Evolutionary conservation across 2,888 invertebrate species (phyloP), one percentile per base, ranked within the genome.

Genomic region (Hypercompe scribonia): DNA sequence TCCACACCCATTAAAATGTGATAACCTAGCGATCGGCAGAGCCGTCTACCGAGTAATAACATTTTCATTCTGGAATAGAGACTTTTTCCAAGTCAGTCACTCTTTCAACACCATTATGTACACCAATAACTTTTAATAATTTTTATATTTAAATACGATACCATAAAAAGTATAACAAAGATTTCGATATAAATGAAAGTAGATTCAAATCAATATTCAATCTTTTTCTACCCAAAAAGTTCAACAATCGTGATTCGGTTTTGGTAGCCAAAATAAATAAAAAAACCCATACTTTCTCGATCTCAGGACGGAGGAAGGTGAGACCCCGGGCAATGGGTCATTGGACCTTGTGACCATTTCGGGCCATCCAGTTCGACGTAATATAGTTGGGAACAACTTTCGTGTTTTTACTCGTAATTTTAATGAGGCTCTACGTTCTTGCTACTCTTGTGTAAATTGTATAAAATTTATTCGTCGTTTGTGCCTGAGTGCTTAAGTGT

Each of bases 301-400:
- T 69, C 21, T 71, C 79, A 78, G 74, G 78, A 76, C 84, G 79
- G 85, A 87, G 83, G 83, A 84, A 85, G 81, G 86, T 81, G 80
- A 85, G 77, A 77, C 80, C 75, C 72, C 80, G 82, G 85, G 85
- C 87, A 88, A 86, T 89, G 83, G 91, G 89, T 89, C 91, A 85
- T 85, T 87, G 88, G 90, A 88, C 92, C 89, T 90, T 88, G 89
- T 75, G 79, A 77, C 88, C 88, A 86, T 88, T 89, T 87, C 82
- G 86, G 83, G 68, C 70, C 81, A 84, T 81, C 78, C 71, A 80
- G 70, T 80, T 81, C 74, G 78, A 75, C 67, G 70, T 68, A 67
- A 75, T 80, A 83, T 83, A 73, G 80, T 81, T 76, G 82, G 74
- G 80, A 79, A 78, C 65, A 54, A 36, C 39, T 50, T 36, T 39